A percentile compares a stretch with the other conserved stretches of the same genome.
These are phyloP conservation scores for Leptinotarsa peninsularis DNA, from an alignment of 2,888 invertebrate genomes.

Conservation along the genomic window DNA sequence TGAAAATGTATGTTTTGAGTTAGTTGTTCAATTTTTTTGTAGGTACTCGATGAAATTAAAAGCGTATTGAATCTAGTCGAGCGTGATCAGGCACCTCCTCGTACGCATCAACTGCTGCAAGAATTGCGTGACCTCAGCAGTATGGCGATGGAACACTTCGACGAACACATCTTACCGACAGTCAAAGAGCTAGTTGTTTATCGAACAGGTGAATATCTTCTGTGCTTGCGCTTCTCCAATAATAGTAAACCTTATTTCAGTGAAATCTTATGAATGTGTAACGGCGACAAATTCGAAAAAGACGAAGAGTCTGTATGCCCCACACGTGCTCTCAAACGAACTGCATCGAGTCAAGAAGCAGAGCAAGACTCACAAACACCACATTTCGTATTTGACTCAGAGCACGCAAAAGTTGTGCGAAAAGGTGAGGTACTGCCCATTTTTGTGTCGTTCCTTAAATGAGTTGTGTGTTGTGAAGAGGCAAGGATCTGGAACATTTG, in stretches of 20 bases:
- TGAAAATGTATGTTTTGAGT: no score
- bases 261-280: slow-evolving; percentile 30
- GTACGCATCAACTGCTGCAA: slow-evolving; percentile 82
- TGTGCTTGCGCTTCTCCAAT: background rate
- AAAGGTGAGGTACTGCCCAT: slow-evolving; percentile 52
- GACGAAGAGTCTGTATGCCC: slow-evolving; percentile 48
- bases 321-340: slow-evolving; percentile 53
- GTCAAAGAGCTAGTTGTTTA: slow-evolving; percentile 57
- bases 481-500: no score
- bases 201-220: slow-evolving; percentile 48
- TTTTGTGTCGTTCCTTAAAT: no score
- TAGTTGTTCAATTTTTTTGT: slow-evolving; percentile 39
- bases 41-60: slow-evolving; percentile 91
- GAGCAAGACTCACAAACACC: slow-evolving; percentile 59
- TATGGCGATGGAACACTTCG: slow-evolving; percentile 96
- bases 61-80: slow-evolving; percentile 80
- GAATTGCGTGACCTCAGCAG: slow-evolving; percentile 92
- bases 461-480: no score
- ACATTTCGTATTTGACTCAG: slow-evolving; percentile 59
- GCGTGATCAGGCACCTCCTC: slow-evolving; percentile 74
- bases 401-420: slow-evolving; percentile 61
- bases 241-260: slow-evolving; percentile 14
- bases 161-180: slow-evolving; percentile 83
- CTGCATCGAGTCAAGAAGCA: slow-evolving; percentile 61
- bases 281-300: slow-evolving; percentile 45